Evolutionary conservation across 2,113 vertebrate genomes (phyloP), one percentile per base, ranked within the genome.

Genomic region (Elephas maximus): DNA sequence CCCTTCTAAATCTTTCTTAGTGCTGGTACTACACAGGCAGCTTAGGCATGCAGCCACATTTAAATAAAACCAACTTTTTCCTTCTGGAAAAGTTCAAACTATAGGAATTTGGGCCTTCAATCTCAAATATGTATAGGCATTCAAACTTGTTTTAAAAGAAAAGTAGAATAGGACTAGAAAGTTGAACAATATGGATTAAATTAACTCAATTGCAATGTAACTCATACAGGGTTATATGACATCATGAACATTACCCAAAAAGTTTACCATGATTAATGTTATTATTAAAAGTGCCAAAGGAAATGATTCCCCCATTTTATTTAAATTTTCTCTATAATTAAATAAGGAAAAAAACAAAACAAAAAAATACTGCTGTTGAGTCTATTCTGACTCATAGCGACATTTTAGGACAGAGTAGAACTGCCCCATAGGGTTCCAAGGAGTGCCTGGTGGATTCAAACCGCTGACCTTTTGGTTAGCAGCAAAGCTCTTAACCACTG

Each of bases 131-230:
- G 45, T 28, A 51, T 71, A 44, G 79, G 74, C 48, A 67, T 92
- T 71, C 90, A 93, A 97, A 93, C 94, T 97, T 85, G n/a, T 96
- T 95, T 86, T 23, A 94, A 96, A 93, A 88, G 88, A 90, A 63
- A 90, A 87, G 74, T 83, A 96, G 79, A 97, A 97, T 85, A n/a
- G 18, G 21, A 96, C 87, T 71, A 96, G 45, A 95, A 96, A 65
- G 62, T 63, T 88, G 79, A 95, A 91, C 98, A 98, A 81, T 82
- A 96, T 48, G 88, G 95, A 88, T 93, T 24, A 98, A 98, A 97
- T 97, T 79, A 78, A 78, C 93, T 98, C 96, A 98, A 96, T 94
- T 95, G 62, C 44, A 76, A 60, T 84, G 45, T 88, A 97, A 96
- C 96, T 97, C 96, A 92, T 94, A 14, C 89, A 94, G 93, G 84